phyloP scores from a whole-genome alignment of 53 echinoderm and acorn worm species.

The Glandiceps talaboti region DNA sequence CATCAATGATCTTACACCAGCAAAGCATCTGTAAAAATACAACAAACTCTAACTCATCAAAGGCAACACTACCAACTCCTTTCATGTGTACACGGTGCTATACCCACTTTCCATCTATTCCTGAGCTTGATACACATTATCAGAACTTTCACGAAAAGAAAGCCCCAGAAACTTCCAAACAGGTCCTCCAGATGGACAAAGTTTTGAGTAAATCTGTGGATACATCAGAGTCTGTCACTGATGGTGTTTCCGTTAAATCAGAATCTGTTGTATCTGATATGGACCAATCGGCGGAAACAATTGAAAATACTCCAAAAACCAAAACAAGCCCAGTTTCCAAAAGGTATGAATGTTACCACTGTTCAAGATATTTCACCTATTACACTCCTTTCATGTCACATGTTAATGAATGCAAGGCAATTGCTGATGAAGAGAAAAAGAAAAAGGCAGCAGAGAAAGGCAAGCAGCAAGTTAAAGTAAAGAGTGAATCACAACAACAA shows the following conservation, averaged over 20 bases:
- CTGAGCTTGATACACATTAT: background rate
- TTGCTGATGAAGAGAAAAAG: background rate
- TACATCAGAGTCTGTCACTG: too few relatives aligned
- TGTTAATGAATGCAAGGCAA: background rate
- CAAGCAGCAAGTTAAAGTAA: background rate
- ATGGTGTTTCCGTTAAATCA: too few relatives aligned
- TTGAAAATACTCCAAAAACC: background rate
- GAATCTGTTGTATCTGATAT: background rate
- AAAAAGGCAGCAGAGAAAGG: background rate
- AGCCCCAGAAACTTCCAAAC: background rate
- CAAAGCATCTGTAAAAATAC: constrained; percentile 13
- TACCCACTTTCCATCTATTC: background rate
- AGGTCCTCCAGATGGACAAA: background rate
- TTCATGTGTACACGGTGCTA: background rate
- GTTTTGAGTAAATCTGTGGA: too few relatives aligned
- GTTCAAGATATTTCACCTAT: background rate
- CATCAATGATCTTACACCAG: constrained; percentile 29
- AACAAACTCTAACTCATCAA: background rate
- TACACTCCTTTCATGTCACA: background rate
- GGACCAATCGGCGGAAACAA: too few relatives aligned
- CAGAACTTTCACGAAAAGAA: background rate
- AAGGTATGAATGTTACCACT: background rate
- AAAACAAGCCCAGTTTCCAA: background rate
- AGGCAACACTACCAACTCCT: background rate
- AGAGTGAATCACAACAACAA: too few relatives aligned